These are phyloP conservation scores for Diaphora mendica DNA, from an alignment of 2,888 invertebrate genomes.

Conservation along the genomic window DNA sequence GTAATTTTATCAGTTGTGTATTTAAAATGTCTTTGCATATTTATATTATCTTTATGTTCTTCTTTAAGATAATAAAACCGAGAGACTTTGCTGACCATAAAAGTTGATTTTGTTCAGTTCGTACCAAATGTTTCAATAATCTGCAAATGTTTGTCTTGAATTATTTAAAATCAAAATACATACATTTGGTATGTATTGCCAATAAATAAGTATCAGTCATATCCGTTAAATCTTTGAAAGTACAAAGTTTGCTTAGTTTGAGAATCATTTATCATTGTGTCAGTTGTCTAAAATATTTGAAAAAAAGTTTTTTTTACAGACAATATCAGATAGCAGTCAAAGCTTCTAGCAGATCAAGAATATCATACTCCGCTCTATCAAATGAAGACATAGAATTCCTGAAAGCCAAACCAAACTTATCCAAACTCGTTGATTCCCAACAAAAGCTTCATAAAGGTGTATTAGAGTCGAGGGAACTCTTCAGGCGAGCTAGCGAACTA, in stretches of 20 bases:
- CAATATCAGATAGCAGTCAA: slow-evolving; percentile 72
- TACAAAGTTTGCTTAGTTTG: no score
- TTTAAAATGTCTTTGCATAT: background rate
- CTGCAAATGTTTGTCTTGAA: no score
- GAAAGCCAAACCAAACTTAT: slow-evolving; percentile 73
- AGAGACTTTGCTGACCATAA: no score
- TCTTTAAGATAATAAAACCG: background rate
- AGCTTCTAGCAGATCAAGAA: slow-evolving; percentile 64
- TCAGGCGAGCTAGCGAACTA: slow-evolving; percentile 62
- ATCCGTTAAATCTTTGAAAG: no score
- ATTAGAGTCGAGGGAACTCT: slow-evolving; percentile 63
- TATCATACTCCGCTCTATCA: slow-evolving; percentile 72
- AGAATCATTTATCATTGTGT: no score
- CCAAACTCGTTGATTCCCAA: slow-evolving; percentile 72
- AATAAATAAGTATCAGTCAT: no score
- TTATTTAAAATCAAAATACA: no score
- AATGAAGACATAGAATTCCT: slow-evolving; percentile 80
- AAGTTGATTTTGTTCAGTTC: no score
- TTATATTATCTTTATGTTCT: background rate
- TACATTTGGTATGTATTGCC: no score
- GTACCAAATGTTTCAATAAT: no score
- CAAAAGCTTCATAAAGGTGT: slow-evolving; percentile 70
- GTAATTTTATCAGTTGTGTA: background rate
- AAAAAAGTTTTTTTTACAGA: slow-evolving; percentile 49
- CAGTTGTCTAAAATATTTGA: no score